Base-by-base conservation (phyloP, 2,113 vertebrate genomes). In the Protobothrops mucrosquamatus region DNA sequence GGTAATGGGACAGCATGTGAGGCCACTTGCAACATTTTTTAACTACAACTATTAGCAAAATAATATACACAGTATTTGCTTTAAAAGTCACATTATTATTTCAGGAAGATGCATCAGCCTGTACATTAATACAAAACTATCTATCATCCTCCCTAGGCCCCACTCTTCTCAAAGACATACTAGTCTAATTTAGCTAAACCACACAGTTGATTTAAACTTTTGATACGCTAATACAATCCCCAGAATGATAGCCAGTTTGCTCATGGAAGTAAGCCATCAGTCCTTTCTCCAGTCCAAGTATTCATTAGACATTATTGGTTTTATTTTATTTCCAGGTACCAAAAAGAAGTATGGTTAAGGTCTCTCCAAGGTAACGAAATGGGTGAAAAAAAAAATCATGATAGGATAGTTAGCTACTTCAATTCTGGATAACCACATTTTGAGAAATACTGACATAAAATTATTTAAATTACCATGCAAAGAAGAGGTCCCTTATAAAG, bases 321-420 rank as follows among this genome's bases (percentile, higher is more conserved):
- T 34, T 56, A 55, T 85, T 88, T 89, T 43, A 59, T 55, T 92
- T 92, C 52, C 64, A 89, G 34, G 29, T 29, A 89, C 69, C 69
- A 56, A 88, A 89, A 92, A 89, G 39, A 87, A 89, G 39, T 89
- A 64, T 54, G 92, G 52, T 89, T 43, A 89, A 89, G 26, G 14
- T 85, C 52, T 85, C 69, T 56, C 64, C 20, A 57, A 15, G 87
- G 24, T 52, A 92, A 85, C n/a, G 43, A 85, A 89, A 57, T 48
- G 57, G 64, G 34, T 57, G 69, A 85, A 39, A 54, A 64, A 64
- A 56, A 54, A 86, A 92, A 64, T 89, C 87, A 92, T 88, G 24
- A n/a, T 24, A 85, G 85, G 81, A 10, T 54, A 88, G 2, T 26
- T 18, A 85, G 87, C 57, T 57, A 85, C 39, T 3, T 52, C 51